Evolutionary conservation across 2,113 vertebrate genomes (phyloP), one percentile per base, ranked within the genome.

Genomic region (Brachirus orientalis): DNA sequence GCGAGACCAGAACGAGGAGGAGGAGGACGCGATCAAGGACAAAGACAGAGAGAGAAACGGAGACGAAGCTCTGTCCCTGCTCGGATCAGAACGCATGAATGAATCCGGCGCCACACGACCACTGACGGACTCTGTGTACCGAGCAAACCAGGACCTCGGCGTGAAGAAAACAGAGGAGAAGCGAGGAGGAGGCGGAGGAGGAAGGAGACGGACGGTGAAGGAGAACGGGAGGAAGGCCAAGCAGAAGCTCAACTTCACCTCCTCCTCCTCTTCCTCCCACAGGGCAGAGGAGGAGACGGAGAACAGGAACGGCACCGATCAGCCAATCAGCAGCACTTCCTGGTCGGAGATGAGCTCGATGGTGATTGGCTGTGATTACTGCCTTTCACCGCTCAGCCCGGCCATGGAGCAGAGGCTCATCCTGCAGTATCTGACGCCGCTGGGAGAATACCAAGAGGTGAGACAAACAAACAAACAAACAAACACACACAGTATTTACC

Each of bases 391-490:
- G 8, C 94, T 99, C 87, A 99, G 95, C 75, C 75, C 94, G 0
- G 94, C 94, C 74, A 97, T 96, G 77, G 97, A 99, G 82, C 96
- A 99, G 89, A 94, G 97, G 53, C 94, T 99, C 28, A 95, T 99
- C 89, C 93, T 99, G 52, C 97, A 97, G 75, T 99, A 99, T 69
- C 92, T 99, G 79, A 97, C 96, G 0, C 96, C 97, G 0, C 84
- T 98, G 11, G 96, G 96, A 69, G 97, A 98, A 35, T 96, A 97
- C 75, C 97, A 99, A 88, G 97, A 99, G 96, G 97, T 99, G 78
- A 94, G 80, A 8, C 20, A 16, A n/a, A 10, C 16, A 1, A 14
- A 22, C 6, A 14, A 33, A 11, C 13, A 0, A 17, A 22, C 3
- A 38, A 6, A 38, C 22, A 4, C 2, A 14, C 40, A 5, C 38